Base-by-base conservation (phyloP, 2,113 vertebrate species). In the Planiliza haematocheilus region DNA sequence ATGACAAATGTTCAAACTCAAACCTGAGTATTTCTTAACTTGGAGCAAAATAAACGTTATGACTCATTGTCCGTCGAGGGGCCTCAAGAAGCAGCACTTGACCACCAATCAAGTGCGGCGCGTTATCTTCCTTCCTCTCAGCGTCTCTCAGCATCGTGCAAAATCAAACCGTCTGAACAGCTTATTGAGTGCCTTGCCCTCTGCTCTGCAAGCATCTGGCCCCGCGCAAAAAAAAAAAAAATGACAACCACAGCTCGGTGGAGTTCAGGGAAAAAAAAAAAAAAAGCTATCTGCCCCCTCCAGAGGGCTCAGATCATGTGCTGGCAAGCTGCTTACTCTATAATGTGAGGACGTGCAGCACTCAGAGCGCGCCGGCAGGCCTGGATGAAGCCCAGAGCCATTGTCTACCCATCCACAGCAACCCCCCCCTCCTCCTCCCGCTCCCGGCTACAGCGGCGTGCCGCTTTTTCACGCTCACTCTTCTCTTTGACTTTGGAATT, bases 401-500 rank as follows among this genome's bases (percentile, higher is more conserved):
- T 78, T 72, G 79, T 79, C 64, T 69, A n/a, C 49, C 67, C 65
- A 34, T 52, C 39, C 77, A n/a, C n/a, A n/a, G n/a, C n/a, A n/a
- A n/a, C n/a, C n/a, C n/a, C n/a, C n/a, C n/a, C n/a, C n/a, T n/a
- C 24, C 24, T 30, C 24, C 24, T 3, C 3, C 24, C 24, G 24
- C 24, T 30, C 65, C 70, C 62, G 21, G 71, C 65, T 45, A 8
- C 65, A 46, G 66, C 74, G 10, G 39, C 17, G 7, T 50, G 63
- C 49, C 45, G 41, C 48, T 77, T 79, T 77, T 79, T 77, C 64
- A 82, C 45, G 39, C 63, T 81, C 84, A 41, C 50, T 62, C 45
- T 70, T 62, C 45, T 70, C 71, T 86, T 79, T 84, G 64, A 81
- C 79, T 87, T 72, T 77, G 79, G 82, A 85, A 83, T 81, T 81